A percentile compares a stretch with the other conserved stretches of the same genome.
phyloP scores from a whole-genome alignment of 2,888 invertebrate genomes.

The Parnassius orleans region DNA sequence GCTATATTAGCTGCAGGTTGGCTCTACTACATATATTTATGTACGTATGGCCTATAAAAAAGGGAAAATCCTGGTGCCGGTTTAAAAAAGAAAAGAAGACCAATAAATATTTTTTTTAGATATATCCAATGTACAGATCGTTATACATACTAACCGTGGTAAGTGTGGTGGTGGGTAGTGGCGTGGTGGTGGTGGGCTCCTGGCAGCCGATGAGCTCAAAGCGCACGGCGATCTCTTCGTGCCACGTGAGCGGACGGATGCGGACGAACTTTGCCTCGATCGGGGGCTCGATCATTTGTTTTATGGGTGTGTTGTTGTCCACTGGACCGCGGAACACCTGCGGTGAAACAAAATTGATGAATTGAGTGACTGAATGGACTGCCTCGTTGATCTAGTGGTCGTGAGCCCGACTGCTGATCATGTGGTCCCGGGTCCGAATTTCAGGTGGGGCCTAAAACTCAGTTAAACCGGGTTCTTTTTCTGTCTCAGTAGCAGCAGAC shows the following conservation, averaged over 20 bases:
- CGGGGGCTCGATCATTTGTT: constrained; percentile 85
- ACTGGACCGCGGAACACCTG: constrained; percentile 88
- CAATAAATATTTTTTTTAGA: not conserved
- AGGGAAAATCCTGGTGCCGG: too few species aligned
- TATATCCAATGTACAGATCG: not conserved
- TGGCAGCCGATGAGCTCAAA: constrained; percentile 89
- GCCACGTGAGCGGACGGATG: constrained; percentile 88
- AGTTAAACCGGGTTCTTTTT: too few species aligned
- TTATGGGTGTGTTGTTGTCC: constrained; percentile 78
- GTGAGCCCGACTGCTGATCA: too few species aligned
- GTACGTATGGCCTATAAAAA: too few species aligned
- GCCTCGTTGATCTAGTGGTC: too few species aligned
- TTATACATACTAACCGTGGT: constrained; percentile 24
- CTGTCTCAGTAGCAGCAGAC: too few species aligned
- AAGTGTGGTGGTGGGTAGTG: constrained; percentile 34
- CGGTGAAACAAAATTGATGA: not conserved
- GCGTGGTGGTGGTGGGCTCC: constrained; percentile 38
- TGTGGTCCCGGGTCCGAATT: too few species aligned
- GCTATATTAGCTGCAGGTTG: too few species aligned
- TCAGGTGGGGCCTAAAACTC: too few species aligned
- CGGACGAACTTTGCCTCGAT: constrained; percentile 88
- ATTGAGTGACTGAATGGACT: too few species aligned
- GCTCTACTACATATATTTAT: too few species aligned
- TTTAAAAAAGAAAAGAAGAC: too few species aligned
- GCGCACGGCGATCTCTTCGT: constrained; percentile 82